Base-by-base conservation (phyloP, 2,888 invertebrate species). In the Chalcosyrphus nemorum region DNA sequence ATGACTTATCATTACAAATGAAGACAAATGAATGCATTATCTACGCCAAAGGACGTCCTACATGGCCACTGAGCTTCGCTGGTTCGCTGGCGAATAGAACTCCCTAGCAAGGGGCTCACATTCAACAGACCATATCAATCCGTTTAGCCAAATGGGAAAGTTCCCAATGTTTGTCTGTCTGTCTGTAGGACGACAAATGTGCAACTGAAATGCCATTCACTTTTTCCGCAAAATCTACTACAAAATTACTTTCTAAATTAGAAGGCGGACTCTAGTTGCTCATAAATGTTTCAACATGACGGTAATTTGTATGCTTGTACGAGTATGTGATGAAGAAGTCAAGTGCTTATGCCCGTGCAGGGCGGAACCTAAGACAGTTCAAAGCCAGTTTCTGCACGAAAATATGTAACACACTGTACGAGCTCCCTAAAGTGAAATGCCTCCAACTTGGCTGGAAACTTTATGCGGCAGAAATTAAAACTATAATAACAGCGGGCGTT, bases 181-280 rank as follows among this genome's bases (percentile, higher is more conserved):
- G n/a, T n/a, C n/a, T n/a, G n/a, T n/a, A 41, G 43, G 29, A 78
- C 72, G n/a, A n/a, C n/a, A n/a, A n/a, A 57, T 56, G 54, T 57
- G 41, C 32, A 71, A 54, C 19, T 54, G 17, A 7, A n/a, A 35
- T n/a, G 35, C 19, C 82, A 77, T 78, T 82, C 82, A 56, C 82
- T 82, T 78, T 78, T 81, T n/a, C n/a, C 47, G 45, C 54, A 35
- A 47, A 77, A 71, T 47, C 50, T 50, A 59, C 52, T 71, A 32
- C 38, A 24, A 66, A 54, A 29, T 54, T 17, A 78, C 78, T 77
- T 78, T 78, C 82, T 77, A 77, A 71, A 76, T 61, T 50, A 45
- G 29, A 68, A 74, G 59, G 57, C 50, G 50, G 70, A 47, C 68
- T 61, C 61, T 50, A 17, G 35, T 61, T 27, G 32, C 35, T 32